phyloP scores from a whole-genome alignment of 2,797 vertebrate species.

The Urosaurus nigricauda region DNA sequence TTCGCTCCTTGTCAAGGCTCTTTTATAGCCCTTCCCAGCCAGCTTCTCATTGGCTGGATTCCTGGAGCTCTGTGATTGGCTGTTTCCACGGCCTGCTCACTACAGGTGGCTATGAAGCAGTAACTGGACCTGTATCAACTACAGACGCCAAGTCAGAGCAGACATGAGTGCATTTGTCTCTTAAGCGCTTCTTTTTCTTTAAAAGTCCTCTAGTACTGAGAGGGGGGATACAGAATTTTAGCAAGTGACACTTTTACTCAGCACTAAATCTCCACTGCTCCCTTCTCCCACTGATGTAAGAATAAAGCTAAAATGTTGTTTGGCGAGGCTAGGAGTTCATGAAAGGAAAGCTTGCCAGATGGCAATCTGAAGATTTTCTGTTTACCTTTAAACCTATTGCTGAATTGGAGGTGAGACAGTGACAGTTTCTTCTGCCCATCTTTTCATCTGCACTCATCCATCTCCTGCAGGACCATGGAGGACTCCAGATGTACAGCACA shows the following conservation, averaged over 20 bases:
- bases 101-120: no score
- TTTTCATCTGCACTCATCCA: neutral
- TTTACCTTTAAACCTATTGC: neutral
- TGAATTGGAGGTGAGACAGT: neutral
- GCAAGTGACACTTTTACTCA: neutral
- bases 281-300: neutral
- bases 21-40: no score
- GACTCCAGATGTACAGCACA: neutral
- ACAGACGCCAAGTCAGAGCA: no score
- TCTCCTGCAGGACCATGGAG: neutral
- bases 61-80: no score
- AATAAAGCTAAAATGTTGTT: neutral
- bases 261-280: neutral
- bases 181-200: neutral
- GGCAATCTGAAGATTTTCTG: neutral
- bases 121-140: no score
- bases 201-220: neutral
- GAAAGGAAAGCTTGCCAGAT: neutral
- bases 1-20: no score
- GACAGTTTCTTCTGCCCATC: neutral
- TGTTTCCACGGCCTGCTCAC: no score
- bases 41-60: no score
- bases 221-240: neutral
- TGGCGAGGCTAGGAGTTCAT: neutral
- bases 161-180: no score